Percentiles rank a stretch among this genome's conserved stretches.
These are phyloP conservation scores for Gavialis gangeticus DNA, from an alignment of 2,113 vertebrate genomes.

Conservation along the genomic window DNA sequence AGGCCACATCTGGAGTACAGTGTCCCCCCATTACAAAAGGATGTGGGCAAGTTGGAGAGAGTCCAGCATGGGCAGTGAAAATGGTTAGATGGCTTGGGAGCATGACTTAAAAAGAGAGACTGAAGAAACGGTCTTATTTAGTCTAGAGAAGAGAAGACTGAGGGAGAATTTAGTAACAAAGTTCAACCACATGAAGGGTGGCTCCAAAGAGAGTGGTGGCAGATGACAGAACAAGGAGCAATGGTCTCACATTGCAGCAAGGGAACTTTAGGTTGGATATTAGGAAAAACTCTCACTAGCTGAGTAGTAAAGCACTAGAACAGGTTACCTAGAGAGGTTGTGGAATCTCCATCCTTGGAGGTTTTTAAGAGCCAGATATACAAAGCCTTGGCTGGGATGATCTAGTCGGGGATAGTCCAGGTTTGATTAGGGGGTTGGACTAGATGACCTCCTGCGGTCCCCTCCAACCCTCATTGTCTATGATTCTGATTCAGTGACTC, in stretches of 20 bases:
- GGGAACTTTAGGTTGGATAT: not conserved
- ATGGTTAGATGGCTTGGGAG: not conserved
- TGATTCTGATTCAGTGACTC: not conserved
- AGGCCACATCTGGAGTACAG: not conserved
- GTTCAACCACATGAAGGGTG: not conserved
- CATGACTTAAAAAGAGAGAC: fast-evolving
- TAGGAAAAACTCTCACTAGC: not conserved
- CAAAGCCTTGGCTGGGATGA: not conserved
- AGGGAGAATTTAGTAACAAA: not conserved
- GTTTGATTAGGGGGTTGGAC: not conserved
- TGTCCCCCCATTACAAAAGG: not conserved
- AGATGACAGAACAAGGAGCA: not conserved
- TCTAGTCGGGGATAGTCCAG: not conserved
- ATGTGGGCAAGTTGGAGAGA: not conserved
- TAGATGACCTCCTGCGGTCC: not conserved
- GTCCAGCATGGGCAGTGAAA: not conserved
- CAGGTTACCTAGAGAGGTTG: not conserved
- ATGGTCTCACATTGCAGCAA: fast-evolving
- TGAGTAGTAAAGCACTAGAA: not conserved
- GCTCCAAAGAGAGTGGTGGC: not conserved
- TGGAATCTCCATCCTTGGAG: not conserved
- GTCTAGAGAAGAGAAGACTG: not conserved
- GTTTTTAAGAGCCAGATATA: not conserved
- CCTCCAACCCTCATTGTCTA: not conserved
- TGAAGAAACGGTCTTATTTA: not conserved